Evolutionary conservation across 2,888 invertebrate species (phyloP).

Genomic region (Eueremaeus valkanovi): DNA sequence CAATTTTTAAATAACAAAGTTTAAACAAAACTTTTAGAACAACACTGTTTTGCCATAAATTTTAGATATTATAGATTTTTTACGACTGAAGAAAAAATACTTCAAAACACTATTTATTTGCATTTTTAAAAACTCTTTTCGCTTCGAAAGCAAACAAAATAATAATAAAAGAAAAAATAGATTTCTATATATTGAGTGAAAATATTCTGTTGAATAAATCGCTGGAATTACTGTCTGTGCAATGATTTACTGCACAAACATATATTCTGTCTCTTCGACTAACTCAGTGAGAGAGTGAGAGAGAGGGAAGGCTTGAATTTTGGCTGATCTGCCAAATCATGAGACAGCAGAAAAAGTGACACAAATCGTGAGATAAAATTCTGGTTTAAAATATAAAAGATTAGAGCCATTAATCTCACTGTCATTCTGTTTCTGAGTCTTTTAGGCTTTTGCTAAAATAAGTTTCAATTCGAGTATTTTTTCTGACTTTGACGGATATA

Average conservation of each 20-base stretch:
- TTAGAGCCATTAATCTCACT: background rate
- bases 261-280: background rate
- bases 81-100: background rate
- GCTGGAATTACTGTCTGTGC: background rate
- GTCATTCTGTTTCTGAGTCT: background rate
- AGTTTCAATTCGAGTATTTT: background rate
- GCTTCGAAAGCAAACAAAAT: background rate
- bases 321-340: conserved; percentile 6
- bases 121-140: background rate
- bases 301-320: background rate
- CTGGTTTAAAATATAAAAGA: background rate
- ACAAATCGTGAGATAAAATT: background rate
- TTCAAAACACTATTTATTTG: background rate
- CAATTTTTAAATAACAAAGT: background rate
- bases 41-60: background rate
- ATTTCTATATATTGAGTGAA: background rate
- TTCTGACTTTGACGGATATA: background rate
- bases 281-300: too few relatives aligned
- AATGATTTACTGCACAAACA: conserved; percentile 8
- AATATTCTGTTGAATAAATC: background rate
- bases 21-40: background rate
- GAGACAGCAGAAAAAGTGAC: background rate
- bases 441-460: background rate
- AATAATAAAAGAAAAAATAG: background rate
- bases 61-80: background rate